Conservation (phyloP, 2,888 invertebrate species). For the Clunio marinus region DNA sequence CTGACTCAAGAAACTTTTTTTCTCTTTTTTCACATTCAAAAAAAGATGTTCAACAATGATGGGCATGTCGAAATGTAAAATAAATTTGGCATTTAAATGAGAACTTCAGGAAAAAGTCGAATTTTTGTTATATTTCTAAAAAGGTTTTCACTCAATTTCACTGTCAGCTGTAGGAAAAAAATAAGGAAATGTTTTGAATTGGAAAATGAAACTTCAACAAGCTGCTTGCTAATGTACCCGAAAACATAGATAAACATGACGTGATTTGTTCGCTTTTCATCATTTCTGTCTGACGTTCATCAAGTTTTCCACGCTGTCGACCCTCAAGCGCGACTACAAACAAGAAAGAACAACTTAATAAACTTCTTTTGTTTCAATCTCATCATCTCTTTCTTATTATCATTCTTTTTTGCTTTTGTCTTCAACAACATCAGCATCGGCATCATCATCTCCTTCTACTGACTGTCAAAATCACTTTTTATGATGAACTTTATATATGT, state of each 20-base stretch:
- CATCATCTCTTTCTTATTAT: neutral
- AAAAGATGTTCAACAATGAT: slow-evolving; percentile 4
- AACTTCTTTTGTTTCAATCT: too few species aligned
- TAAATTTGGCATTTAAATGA: slow-evolving; percentile 27
- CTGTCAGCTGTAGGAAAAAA: neutral
- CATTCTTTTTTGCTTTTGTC: neutral
- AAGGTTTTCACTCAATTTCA: too few species aligned
- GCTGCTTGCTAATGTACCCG: neutral
- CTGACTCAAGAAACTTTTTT: too few species aligned
- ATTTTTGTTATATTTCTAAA: too few species aligned
- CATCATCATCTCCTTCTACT: neutral
- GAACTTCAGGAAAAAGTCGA: too few species aligned
- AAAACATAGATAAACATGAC: neutral
- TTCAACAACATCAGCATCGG: neutral
- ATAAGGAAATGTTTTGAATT: neutral
- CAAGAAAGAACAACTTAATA: too few species aligned
- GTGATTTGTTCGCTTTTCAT: neutral
- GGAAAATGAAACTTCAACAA: neutral
- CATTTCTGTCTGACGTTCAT: too few species aligned
- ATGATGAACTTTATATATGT: slow-evolving; percentile 21
- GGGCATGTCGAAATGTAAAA: neutral
- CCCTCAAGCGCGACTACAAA: too few species aligned
- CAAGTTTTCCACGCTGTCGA: neutral
- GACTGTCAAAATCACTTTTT: slow-evolving; percentile 13
- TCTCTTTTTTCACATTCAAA: neutral